Evolutionary conservation across 2,113 vertebrate genomes (phyloP), one percentile per base, ranked within the genome.

Genomic region (Tenrec ecaudatus): DNA sequence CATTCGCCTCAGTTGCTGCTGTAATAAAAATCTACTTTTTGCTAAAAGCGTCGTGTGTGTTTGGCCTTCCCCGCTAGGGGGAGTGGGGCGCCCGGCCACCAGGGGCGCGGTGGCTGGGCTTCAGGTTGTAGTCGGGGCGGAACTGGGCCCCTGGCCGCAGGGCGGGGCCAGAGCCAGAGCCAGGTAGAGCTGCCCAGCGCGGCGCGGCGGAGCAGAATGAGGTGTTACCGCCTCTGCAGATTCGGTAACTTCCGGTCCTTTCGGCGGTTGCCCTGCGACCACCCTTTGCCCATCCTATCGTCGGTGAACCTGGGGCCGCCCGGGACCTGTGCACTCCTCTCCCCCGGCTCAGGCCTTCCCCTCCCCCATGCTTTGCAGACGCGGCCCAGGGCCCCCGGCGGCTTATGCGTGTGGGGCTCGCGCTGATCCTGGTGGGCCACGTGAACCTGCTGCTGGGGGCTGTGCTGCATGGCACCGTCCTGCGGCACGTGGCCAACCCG

Each of bases 371-470:
- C 92, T 31, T 92, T 90, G 43, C 96, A 99, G 99, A 98, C 80
- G 97, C 98, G 88, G 96, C 97, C 90, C 98, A 94, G 27, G 98
- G 98, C 2, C 98, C 98, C 1, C 96, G 98, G 77, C 97, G 98
- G 92, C 94, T 99, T 82, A 99, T 99, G 99, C 98, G 98, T 27
- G 96, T 97, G 16, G 99, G 99, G 0, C 96, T 99, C 8, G 97
- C 96, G 0, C 98, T 99, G n/a, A 98, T 99, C 86, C 97, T 99
- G 77, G 97, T 99, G 6, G 99, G 99, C 53, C 99, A 99, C 94
- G 89, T 99, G 33, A 99, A 98, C 96, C 98, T 99, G 89, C 98
- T 99, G 87, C 95, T 99, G 76, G 99, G 99, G 1, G 99, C 99
- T 7, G 99, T 99, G 82, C 98, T 99, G 76, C 99, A 99, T 64